A percentile compares a stretch with the other conserved stretches of the same genome.
Evolutionary conservation across 2,888 invertebrate species (phyloP).

Genomic region (Clistopyga incitator): DNA sequence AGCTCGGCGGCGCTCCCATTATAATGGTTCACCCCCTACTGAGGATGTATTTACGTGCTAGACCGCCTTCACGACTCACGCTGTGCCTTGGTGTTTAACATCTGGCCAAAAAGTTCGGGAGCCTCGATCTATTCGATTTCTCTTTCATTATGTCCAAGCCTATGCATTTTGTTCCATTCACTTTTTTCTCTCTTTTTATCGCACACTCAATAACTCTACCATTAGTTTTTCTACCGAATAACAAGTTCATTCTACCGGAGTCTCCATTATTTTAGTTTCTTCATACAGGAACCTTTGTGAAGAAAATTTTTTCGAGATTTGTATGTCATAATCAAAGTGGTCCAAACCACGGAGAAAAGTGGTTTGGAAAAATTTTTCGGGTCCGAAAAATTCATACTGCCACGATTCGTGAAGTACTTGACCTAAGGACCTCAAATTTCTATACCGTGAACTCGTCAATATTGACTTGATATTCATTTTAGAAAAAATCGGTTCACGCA

Average conservation of each 20-base stretch:
- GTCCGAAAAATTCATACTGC: too few species aligned
- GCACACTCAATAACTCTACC: background rate
- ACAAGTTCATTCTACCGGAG: background rate
- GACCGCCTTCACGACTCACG: slow-evolving; percentile 82
- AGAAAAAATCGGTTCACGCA: too few species aligned
- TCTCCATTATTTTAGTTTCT: too few species aligned
- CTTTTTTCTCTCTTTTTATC: background rate
- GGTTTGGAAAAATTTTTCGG: too few species aligned
- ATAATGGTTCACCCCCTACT: slow-evolving; percentile 82
- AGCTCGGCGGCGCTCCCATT: slow-evolving; percentile 80
- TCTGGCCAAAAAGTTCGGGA: slow-evolving; percentile 80
- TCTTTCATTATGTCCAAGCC: slow-evolving; percentile 18
- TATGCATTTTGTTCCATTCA: background rate
- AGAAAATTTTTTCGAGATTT: too few species aligned
- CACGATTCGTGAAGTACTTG: too few species aligned
- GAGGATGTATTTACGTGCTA: slow-evolving; percentile 83
- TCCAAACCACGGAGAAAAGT: too few species aligned
- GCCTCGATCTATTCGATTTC: slow-evolving; percentile 60
- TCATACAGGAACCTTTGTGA: too few species aligned
- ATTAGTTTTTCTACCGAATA: background rate
- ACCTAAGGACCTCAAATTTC: too few species aligned
- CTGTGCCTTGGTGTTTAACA: slow-evolving; percentile 82
- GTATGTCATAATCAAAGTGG: too few species aligned
- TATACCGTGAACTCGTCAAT: too few species aligned
- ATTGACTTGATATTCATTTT: too few species aligned